Evolutionary conservation across 2,888 invertebrate species (phyloP), one percentile per base, ranked within the genome.

Genomic region (Drosophila anceps): DNA sequence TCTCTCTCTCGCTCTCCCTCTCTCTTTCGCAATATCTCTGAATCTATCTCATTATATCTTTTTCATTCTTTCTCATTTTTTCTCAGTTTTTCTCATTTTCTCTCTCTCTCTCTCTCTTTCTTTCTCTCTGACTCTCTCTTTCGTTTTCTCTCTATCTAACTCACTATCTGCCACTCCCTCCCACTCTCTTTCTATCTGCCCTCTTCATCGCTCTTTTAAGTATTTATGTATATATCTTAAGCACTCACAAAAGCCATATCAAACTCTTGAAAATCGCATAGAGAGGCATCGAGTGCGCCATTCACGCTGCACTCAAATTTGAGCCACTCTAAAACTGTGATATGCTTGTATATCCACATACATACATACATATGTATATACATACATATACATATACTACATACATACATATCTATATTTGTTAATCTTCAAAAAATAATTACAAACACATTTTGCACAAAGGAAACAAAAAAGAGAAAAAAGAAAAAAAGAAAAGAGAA

Each of bases 241-340:
- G 12, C 27, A 27, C 27, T 13, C 13, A 18, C 20, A 4, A 6
- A 6, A 10, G 4, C 29, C 4, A 9, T 31, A 24, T n/a, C 18
- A 57, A 33, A 15, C 15, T 24, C 12, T 58, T 58, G 57, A 58
- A 12, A 35, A 44, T 35, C 57, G 24, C 24, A n/a, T 58, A 44
- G 57, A 58, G 24, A 44, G 44, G 24, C 43, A 20, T 13, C 29
- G 0, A 57, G 31, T n/a, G 31, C 13, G 8, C 41, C 24, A 29
- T 39, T 39, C 39, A 37, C 46, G 31, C 31, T 50, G 33, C 62
- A 62, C 31, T 60, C 9, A 13, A 18, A 33, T 29, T 43, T 4
- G 64, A 12, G 39, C 27, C 48, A 50, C 65, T 65, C 18, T 12
- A 31, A 48, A 8, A 33, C 46, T 33, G 12, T 12, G 61, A 60